Base-by-base conservation (phyloP, 1,140 invertebrate genomes). In the Drosophila kikkawai region DNA sequence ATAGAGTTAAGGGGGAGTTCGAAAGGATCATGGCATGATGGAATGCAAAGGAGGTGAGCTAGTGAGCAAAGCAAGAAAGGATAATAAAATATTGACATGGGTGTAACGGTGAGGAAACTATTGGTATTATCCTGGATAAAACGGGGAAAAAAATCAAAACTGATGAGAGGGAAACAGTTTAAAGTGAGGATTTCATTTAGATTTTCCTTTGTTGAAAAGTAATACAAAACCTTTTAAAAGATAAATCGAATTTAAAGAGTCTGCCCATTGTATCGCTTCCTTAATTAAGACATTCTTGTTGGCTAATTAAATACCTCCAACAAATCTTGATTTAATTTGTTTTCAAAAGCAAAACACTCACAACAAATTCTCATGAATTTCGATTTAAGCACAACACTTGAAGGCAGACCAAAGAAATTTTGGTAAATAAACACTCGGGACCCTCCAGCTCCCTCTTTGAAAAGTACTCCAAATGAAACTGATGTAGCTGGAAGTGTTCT, bases 401-500 rank as follows among this genome's bases (percentile, higher is more conserved):
- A 26, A 19, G 34, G 60, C 12, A 66, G 4, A 39, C 60, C 60
- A 44, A 42, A 17, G 19, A 51, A 65, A 53, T 36, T 29, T 64
- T 50, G 22, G 60, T 45, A 67, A 69, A 32, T 53, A 69, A 67
- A 70, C 67, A 67, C 45, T 67, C 13, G 29, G 29, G 13, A n/a
- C 22, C 11, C n/a, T 51, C n/a, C 6, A 17, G 4, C 7, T 29
- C n/a, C 15, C 8, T 47, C n/a, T 13, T 34, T 36, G 32, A 55
- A 39, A 32, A 37, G 47, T 36, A 45, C 63, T 70, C n/a, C 13
- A 67, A 55, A 45, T 37, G 12, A 19, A 66, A 37, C 29, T 45
- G 4, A 45, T 58, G 39, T 45, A 42, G 59, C 55, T 60, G 57
- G 22, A 50, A 70, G 69, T 70, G 74, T 67, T 74, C 56, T 66